Conservation (phyloP, 2,888 invertebrate genomes). For the Ornithoptera priamus region DNA sequence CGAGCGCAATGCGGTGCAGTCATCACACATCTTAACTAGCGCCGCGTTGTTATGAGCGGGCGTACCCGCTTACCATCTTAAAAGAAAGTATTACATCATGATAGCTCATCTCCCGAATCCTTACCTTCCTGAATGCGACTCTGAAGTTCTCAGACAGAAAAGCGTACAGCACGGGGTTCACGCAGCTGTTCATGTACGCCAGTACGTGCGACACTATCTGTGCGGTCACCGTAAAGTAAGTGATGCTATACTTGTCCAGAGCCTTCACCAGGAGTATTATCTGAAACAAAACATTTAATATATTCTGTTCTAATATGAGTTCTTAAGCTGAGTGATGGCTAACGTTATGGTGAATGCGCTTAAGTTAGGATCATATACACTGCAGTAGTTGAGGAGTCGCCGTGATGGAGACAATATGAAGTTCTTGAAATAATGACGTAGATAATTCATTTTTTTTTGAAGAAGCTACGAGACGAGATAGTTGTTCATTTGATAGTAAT, state of each 20-base stretch:
- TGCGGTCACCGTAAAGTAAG: slow-evolving; percentile 84
- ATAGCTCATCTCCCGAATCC: neutral
- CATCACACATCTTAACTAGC: too few species aligned
- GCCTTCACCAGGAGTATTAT: slow-evolving; percentile 89
- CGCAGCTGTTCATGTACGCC: slow-evolving; percentile 96
- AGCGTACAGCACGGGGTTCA: slow-evolving; percentile 96
- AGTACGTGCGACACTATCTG: slow-evolving; percentile 89
- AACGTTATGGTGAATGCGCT: neutral
- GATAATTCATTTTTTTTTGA: too few species aligned
- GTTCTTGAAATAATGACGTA: too few species aligned
- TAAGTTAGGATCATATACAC: neutral
- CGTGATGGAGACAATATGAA: too few species aligned
- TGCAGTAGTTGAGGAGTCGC: too few species aligned
- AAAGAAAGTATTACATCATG: too few species aligned
- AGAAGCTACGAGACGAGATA: too few species aligned
- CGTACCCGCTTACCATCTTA: too few species aligned
- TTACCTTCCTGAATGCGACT: slow-evolving; percentile 87
- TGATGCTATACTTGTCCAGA: slow-evolving; percentile 84
- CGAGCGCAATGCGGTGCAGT: too few species aligned
- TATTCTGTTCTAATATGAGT: neutral
- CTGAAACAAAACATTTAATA: slow-evolving; percentile 71
- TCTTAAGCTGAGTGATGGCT: neutral
- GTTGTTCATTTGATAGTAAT: too few species aligned
- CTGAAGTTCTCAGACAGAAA: slow-evolving; percentile 97
- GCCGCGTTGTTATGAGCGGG: too few species aligned